Conservation (phyloP, 2,113 vertebrate genomes). For the Nestor notabilis region DNA sequence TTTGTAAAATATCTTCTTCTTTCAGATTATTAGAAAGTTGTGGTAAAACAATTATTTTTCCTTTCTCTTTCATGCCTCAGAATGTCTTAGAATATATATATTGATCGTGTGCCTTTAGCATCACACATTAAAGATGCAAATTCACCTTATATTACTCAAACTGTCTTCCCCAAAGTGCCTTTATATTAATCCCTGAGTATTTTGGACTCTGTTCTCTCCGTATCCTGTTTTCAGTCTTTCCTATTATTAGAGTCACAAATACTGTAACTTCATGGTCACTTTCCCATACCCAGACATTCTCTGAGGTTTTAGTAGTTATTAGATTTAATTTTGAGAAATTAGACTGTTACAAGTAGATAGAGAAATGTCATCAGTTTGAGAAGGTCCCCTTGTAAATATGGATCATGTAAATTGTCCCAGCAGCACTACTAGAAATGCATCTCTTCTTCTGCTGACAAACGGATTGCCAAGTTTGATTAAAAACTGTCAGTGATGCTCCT, state of each 20-base stretch:
- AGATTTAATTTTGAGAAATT: neutral
- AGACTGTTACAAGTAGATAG: neutral
- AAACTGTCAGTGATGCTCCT: neutral
- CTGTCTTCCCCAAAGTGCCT: neutral
- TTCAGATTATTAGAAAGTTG: neutral
- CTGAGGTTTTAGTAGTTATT: neutral
- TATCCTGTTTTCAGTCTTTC: neutral
- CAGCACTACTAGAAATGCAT: neutral
- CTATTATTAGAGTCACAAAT: neutral
- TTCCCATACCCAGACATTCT: neutral
- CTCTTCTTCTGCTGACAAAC: neutral
- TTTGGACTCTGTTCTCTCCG: neutral
- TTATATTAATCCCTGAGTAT: neutral
- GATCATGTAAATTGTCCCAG: neutral
- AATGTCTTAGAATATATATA: neutral
- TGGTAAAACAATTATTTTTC: neutral
- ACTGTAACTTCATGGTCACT: neutral
- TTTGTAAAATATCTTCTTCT: neutral
- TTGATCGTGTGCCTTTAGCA: neutral
- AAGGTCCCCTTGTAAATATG: neutral
- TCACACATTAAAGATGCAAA: neutral
- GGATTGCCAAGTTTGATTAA: neutral
- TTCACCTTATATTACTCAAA: neutral
- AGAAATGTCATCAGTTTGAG: neutral
- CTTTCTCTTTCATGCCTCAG: neutral